Evolutionary conservation across 2,888 invertebrate species (phyloP).

Genomic region (Melinaea marsaeus): DNA sequence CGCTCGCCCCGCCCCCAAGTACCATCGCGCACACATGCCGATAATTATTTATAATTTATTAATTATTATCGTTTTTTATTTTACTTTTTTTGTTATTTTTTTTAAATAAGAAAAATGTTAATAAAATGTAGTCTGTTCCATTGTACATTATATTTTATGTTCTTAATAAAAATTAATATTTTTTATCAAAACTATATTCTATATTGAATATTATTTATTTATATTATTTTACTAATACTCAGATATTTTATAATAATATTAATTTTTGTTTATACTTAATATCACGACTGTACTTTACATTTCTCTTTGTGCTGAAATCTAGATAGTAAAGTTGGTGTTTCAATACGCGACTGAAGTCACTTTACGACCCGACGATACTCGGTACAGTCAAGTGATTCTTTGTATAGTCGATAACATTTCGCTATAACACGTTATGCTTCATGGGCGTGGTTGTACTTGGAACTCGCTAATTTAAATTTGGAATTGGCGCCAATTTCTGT

Average conservation of each 20-base stretch:
- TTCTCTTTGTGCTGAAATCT: constrained; percentile 54
- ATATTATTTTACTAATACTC: background rate
- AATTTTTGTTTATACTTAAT: constrained; percentile 13
- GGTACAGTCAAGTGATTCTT: constrained; percentile 51
- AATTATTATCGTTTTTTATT: too few species aligned
- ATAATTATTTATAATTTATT: too few species aligned
- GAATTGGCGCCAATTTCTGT: constrained; percentile 44
- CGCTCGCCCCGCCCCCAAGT: constrained; percentile 50
- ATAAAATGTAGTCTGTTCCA: too few species aligned
- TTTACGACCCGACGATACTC: constrained; percentile 52
- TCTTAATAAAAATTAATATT: too few species aligned
- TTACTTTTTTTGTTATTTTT: too few species aligned
- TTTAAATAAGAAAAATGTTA: too few species aligned
- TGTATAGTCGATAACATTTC: constrained; percentile 50
- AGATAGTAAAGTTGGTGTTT: constrained; percentile 54
- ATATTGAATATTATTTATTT: background rate
- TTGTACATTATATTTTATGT: too few species aligned
- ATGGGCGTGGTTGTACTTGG: constrained; percentile 38
- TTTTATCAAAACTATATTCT: background rate
- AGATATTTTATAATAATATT: background rate
- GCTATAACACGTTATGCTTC: constrained; percentile 33
- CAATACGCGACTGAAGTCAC: constrained; percentile 50
- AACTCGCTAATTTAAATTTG: constrained; percentile 45
- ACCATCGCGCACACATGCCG: constrained; percentile 21
- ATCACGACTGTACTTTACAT: constrained; percentile 30